A percentile compares a stretch with the other conserved stretches of the same genome.
phyloP scores from a whole-genome alignment of 2,113 vertebrate genomes.

The Chauna torquata region DNA sequence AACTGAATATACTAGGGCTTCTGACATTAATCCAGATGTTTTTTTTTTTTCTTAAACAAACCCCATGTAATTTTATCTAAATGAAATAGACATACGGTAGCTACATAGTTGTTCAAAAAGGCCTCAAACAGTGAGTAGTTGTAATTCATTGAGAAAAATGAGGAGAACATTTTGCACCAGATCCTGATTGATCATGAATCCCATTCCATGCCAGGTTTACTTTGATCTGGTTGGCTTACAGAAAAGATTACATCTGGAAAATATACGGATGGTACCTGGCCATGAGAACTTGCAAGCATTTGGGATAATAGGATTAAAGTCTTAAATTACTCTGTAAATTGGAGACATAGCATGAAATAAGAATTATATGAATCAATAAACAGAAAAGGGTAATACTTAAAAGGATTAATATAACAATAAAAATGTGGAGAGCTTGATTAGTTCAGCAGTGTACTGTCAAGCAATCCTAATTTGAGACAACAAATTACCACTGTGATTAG shows the following conservation, averaged over 20 bases:
- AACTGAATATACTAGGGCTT: not conserved
- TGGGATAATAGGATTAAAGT: slow-evolving; percentile 29
- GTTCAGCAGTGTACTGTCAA: not conserved
- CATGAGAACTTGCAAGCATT: not conserved
- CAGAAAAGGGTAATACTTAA: not conserved
- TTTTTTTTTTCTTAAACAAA: not conserved
- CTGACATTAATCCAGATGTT: not conserved
- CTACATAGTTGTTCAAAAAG: not conserved
- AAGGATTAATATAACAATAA: not conserved
- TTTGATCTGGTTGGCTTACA: not conserved
- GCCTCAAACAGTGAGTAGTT: not conserved
- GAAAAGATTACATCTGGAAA: not conserved
- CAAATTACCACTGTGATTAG: not conserved
- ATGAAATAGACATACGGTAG: not conserved
- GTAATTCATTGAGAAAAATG: not conserved
- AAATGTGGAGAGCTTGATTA: not conserved
- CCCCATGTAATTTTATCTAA: not conserved
- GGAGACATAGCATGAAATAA: not conserved
- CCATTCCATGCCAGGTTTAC: not conserved
- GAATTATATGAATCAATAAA: not conserved
- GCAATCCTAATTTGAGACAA: not conserved
- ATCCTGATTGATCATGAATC: not conserved
- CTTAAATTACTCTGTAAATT: not conserved
- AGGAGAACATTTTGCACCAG: not conserved
- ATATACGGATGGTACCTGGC: not conserved